Evolutionary conservation across 2,888 invertebrate genomes (phyloP), one percentile per base, ranked within the genome.

Genomic region (Ochlodes sylvanus): DNA sequence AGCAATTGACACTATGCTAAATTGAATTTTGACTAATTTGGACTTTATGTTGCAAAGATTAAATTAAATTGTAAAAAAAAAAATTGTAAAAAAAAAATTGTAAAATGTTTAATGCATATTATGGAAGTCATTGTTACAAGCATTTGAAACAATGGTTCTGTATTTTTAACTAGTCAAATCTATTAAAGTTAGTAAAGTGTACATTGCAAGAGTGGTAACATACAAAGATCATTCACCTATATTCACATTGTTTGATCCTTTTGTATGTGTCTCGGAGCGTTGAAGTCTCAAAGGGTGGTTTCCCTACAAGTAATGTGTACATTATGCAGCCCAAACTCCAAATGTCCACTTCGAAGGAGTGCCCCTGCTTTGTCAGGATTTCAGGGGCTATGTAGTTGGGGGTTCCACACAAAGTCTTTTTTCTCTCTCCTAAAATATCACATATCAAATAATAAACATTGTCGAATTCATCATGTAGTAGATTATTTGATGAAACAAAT

Each of bases 381-480:
- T 99, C 99, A 0, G 99, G 99, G 0, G 99, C 99, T 77, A 99
- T 99, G 86, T 99, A 99, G 91, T 99, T 99, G 1, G 99, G 99
- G 7, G 99, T 99, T n/a, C 99, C 99, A 83, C 99, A 99, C 57
- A 99, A 92, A 14, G 99, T 99, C 90, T 98, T 98, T 82, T 96
- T 96, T 79, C 96, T 94, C 88, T 96, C 96, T 76, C 95, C 95
- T 94, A 62, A 65, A 74, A 71, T 19, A 17, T 32, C 14, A 2
- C 21, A 54, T 54, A 27, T 7, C n/a, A n/a, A 47, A 47, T 17
- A 55, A 7, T n/a, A n/a, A 9, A 55, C 15, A 17, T 34, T 34
- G n/a, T 55, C 1, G n/a, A 55, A n/a, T 4, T 27, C 27, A 2
- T 27, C 5, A 27, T 5, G 5, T 5, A 4, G 27, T 27, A 27